phyloP scores from a whole-genome alignment of 2,113 vertebrate species.

The Potamarius usumacintae region DNA sequence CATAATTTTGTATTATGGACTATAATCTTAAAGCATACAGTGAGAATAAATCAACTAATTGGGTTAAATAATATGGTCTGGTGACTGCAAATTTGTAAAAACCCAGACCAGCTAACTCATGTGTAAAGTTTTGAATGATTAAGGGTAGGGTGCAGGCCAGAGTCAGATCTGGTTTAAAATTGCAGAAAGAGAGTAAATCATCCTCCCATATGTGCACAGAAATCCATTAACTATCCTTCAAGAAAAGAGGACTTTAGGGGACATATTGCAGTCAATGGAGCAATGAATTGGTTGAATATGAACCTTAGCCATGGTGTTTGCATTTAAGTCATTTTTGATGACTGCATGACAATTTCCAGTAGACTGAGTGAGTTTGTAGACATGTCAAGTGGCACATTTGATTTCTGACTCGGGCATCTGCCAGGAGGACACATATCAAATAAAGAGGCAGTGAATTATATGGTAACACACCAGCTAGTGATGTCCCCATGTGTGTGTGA shows the following conservation, averaged over 20 bases:
- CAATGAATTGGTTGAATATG: conserved; percentile 1
- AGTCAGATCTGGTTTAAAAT: conserved; percentile 4
- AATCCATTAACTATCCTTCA: conserved; percentile 3
- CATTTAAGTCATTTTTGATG: conserved; percentile 16
- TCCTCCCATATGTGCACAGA: not conserved
- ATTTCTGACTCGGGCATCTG: conserved; percentile 61
- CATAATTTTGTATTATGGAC: not conserved
- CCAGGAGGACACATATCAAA: conserved; percentile 35
- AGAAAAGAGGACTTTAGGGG: not conserved
- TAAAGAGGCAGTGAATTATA: conserved; percentile 45
- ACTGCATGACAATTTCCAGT: conserved; percentile 22
- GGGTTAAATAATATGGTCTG: not conserved
- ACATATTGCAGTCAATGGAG: conserved; percentile 10
- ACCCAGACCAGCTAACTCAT: not conserved
- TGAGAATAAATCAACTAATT: not conserved
- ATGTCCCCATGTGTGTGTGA: conserved; percentile 32
- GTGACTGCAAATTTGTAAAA: not conserved
- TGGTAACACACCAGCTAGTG: conserved; percentile 45
- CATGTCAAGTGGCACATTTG: conserved; percentile 59
- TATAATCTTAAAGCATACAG: not conserved
- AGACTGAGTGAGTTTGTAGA: conserved; percentile 1
- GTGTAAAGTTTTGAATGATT: not conserved
- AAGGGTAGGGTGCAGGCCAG: not conserved
- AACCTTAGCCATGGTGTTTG: conserved; percentile 26
- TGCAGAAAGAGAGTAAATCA: not conserved